Base-by-base conservation (phyloP, 2,113 vertebrate species). In the Sander lucioperca region DNA sequence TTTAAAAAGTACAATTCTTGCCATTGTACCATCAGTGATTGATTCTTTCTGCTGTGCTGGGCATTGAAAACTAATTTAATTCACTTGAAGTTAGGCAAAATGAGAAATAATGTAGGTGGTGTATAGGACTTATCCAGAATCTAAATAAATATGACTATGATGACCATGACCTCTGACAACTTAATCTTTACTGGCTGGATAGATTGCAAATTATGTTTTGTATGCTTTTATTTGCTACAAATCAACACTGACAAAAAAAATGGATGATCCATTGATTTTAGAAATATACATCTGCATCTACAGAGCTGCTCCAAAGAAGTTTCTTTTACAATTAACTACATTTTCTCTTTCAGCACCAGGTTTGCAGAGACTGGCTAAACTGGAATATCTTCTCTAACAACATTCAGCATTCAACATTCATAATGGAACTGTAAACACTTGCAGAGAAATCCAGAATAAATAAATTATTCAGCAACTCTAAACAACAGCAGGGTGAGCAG, bases 11-110 rank as follows among this genome's bases (percentile, higher is more conserved):
- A 71, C 78, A 59, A 58, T 62, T 65, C 65, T 79, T 84, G 77
- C 50, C 62, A 45, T 77, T 84, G 65, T 74, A 51, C 39, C 64
- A 1, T 87, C 63, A 51, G 54, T 84, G 88, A 90, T 83, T 75
- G 82, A 89, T 88, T 58, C 18, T 78, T 66, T 75, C 64, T 86
- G 84, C 86, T 86, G 84, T 21, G 77, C 80, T 74, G 61, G 62
- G 23, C 10, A 4, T 84, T 88, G 84, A 61, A 77, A 81, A 82
- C 68, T 83, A 23, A 66, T 84, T 74, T 58, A 43, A 82, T 83
- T 80, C 48, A 53, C 68, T 75, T 65, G 75, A 67, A 86, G 75
- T 70, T 62, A 77, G 65, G 36, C 45, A 43, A 69, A 75, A 70
- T 67, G 54, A 83, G 54, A 43, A 66, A 50, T 66, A 67, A 74